Conservation (phyloP, 2,888 invertebrate genomes). For the Exocentrus adspersus region DNA sequence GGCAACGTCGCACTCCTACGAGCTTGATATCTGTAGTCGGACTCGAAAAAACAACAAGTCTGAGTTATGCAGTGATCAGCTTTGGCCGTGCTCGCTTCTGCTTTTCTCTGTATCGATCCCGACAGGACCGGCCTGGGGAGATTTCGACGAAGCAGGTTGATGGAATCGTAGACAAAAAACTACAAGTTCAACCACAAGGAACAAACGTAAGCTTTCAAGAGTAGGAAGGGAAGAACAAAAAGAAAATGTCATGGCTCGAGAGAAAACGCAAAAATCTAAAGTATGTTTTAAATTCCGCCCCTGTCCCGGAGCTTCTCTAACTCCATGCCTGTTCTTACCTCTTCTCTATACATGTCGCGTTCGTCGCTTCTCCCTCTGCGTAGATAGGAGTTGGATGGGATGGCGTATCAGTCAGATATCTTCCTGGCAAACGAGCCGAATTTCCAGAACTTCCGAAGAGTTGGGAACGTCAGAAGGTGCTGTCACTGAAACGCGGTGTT, state of each 20-base stretch:
- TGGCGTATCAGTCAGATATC: slow-evolving; percentile 14
- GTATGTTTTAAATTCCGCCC: background rate
- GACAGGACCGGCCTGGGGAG: slow-evolving; percentile 12
- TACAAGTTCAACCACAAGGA: too few relatives aligned
- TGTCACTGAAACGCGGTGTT: slow-evolving; percentile 1
- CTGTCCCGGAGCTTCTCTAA: background rate
- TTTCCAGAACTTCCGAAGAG: slow-evolving; percentile 14
- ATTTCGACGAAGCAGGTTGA: too few relatives aligned
- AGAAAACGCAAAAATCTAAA: too few relatives aligned
- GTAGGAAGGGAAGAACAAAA: too few relatives aligned
- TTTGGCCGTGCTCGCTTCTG: slow-evolving; percentile 54
- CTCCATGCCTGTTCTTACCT: slow-evolving; percentile 9
- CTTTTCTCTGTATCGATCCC: slow-evolving; percentile 55
- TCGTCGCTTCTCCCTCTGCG: background rate
- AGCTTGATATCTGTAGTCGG: slow-evolving; percentile 52
- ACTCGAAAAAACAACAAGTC: slow-evolving; percentile 55
- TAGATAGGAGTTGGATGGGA: slow-evolving; percentile 8
- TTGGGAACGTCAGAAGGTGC: slow-evolving; percentile 6
- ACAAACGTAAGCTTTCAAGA: too few relatives aligned
- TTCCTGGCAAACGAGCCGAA: slow-evolving; percentile 14
- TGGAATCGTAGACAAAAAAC: too few relatives aligned
- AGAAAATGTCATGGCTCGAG: too few relatives aligned
- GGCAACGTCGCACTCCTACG: slow-evolving; percentile 53
- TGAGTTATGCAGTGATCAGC: slow-evolving; percentile 58
- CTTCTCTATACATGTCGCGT: slow-evolving; percentile 2